Conservation (phyloP, 2,113 vertebrate species). For the Philantomba maxwellii region DNA sequence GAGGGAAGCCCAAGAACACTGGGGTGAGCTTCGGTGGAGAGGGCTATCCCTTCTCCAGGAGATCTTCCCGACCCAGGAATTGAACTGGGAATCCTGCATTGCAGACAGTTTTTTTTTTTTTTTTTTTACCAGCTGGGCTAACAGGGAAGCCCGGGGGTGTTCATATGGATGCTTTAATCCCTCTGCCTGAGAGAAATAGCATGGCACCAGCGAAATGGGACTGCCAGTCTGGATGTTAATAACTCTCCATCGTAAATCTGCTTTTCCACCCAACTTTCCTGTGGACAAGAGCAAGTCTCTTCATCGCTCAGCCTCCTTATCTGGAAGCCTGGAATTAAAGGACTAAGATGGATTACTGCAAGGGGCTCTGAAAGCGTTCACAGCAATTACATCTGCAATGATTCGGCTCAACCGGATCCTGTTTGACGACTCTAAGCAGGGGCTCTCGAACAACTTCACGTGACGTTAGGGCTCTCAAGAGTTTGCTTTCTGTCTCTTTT, state of each 20-base stretch:
- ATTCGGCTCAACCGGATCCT: background rate
- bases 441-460: background rate
- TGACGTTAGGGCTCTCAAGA: background rate
- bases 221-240: background rate
- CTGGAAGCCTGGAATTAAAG: slow-evolving; percentile 41
- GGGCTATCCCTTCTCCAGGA: background rate
- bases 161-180: background rate
- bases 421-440: background rate
- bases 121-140: background rate
- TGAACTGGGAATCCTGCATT: background rate
- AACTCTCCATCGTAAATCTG: background rate
- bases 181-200: background rate
- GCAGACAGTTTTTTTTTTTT: background rate
- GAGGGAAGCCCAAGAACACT: background rate
- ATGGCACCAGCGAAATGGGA: background rate
- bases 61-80: background rate
- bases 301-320: background rate
- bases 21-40: background rate
- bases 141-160: accelerated
- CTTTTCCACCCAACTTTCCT: background rate
- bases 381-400: background rate
- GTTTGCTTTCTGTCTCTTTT: background rate
- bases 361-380: slow-evolving; percentile 28
- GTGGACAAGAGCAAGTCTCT: background rate
- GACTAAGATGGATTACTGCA: background rate